Conservation (phyloP, 1,140 invertebrate genomes). For the Drosophila ironensis region DNA sequence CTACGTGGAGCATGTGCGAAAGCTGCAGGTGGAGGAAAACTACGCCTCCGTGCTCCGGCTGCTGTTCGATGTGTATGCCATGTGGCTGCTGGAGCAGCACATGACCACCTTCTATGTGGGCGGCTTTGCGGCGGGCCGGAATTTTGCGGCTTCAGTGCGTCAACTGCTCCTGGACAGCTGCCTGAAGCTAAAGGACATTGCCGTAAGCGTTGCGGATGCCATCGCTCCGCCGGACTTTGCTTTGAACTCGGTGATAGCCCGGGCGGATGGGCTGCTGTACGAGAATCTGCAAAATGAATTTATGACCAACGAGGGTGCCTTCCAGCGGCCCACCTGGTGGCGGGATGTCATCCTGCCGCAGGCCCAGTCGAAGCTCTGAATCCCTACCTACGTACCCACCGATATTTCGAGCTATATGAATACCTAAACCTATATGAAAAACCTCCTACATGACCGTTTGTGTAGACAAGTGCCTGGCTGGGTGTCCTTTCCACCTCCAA, state of each 20-base stretch:
- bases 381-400: background rate
- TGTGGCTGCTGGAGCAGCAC: constrained; percentile 89
- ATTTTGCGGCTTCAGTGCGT: constrained; percentile 84
- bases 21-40: constrained; percentile 82
- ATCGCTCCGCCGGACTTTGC: constrained; percentile 94
- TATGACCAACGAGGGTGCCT: constrained; percentile 86
- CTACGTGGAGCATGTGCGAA: constrained; percentile 84
- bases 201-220: constrained; percentile 91
- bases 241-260: constrained; percentile 92
- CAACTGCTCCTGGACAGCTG: constrained; percentile 88
- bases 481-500: background rate
- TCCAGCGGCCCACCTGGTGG: constrained; percentile 91
- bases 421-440: too few species aligned
- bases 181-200: constrained; percentile 87
- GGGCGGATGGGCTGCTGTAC: constrained; percentile 92
- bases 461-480: constrained; percentile 59
- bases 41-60: constrained; percentile 85
- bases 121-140: constrained; percentile 84
- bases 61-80: constrained; percentile 88
- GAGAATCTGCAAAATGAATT: constrained; percentile 91
- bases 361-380: constrained; percentile 68
- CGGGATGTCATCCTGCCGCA: constrained; percentile 85
- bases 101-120: constrained; percentile 90
- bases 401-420: background rate
- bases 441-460: too few species aligned